phyloP scores from a whole-genome alignment of 2,888 invertebrate genomes.

The Dryadula phaetusa region DNA sequence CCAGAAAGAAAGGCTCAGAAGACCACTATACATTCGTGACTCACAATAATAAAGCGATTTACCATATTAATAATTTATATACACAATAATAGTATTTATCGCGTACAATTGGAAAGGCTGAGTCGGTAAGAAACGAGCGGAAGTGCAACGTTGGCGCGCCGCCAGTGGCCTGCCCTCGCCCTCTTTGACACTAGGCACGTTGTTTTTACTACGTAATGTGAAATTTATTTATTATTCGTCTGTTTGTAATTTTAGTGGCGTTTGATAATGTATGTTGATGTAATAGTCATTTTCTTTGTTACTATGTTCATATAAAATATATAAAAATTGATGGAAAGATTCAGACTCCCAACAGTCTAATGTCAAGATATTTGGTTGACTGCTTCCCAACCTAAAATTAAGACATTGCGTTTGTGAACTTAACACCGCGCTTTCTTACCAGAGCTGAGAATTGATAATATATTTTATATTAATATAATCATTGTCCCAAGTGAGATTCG shows the following conservation, averaged over 20 bases:
- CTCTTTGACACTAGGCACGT: conserved; percentile 19
- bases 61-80: conserved; percentile 14
- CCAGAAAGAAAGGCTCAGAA: neutral
- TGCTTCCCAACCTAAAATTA: too few species aligned
- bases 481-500: too few species aligned
- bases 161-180: neutral
- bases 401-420: too few species aligned
- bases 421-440: too few species aligned
- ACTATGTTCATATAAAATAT: too few species aligned
- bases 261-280: too few species aligned
- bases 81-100: conserved; percentile 11
- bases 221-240: conserved; percentile 6
- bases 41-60: conserved; percentile 2
- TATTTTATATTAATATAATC: too few species aligned
- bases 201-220: conserved; percentile 13
- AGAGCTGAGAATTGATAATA: too few species aligned
- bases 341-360: too few species aligned
- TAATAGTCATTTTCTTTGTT: too few species aligned
- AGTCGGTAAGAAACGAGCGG: conserved; percentile 15
- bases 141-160: conserved; percentile 12
- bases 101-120: conserved; percentile 17
- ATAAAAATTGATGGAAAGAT: too few species aligned
- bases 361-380: too few species aligned
- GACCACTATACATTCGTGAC: neutral
- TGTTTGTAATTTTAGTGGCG: neutral